Base-by-base conservation (phyloP, 2,113 vertebrate species). In the Salvelinus alpinus region DNA sequence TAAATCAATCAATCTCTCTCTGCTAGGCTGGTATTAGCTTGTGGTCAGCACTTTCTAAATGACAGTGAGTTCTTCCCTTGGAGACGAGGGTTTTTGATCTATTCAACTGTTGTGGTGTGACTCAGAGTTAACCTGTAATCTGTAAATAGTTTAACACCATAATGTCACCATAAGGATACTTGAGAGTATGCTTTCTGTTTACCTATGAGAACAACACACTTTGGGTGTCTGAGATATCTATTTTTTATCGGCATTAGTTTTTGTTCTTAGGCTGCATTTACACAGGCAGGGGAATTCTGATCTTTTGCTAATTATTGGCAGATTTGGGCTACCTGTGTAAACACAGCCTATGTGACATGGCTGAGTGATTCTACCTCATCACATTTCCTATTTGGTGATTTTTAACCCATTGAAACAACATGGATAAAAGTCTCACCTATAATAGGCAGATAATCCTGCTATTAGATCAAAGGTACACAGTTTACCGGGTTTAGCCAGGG, bases 401-500 rank as follows among this genome's bases (percentile, higher is more conserved):
- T 73, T 57, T 80, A 66, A 82, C 77, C 69, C 76, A 4, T 25
- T 4, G 48, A 47, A 83, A 77, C 80, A 75, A 81, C 69, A 70
- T 78, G 78, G 66, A 76, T 64, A 60, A 72, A 31, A 60, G 48
- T 77, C 70, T 72, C 67, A 20, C 75, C 75, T 57, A 83, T 80
- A 80, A 82, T 77, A 79, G 78, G 70, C 70, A 22, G 76, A 75
- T 91, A 91, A 91, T 91, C 90, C 88, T 66, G 4, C 72, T 67
- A 90, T 88, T 84, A 85, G 87, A 83, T 91, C 88, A 90, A 86
- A 91, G 86, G 87, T 88, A 85, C 72, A 80, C 86, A 73, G 82
- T 87, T 90, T 90, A 90, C 89, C 80, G 79, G 82, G 87, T 72
- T 91, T 82, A 90, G 86, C 87, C 78, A 0, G 74, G 70, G 81